phyloP scores from a whole-genome alignment of 2,113 vertebrate species.

The Pterocles burchelli region DNA sequence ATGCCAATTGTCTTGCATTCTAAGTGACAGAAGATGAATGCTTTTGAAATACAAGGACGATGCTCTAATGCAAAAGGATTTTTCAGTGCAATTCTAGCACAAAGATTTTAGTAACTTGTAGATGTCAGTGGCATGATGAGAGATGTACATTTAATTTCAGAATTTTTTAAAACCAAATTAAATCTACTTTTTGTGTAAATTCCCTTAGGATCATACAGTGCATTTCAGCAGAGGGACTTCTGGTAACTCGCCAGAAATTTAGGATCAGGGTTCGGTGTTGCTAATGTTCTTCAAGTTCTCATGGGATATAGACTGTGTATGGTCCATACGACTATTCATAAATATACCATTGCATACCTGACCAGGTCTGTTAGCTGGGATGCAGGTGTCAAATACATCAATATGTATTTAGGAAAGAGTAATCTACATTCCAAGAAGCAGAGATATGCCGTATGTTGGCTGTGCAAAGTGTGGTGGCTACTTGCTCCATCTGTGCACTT shows the following conservation, averaged over 20 bases:
- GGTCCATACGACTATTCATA: not conserved
- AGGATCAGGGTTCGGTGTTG: not conserved
- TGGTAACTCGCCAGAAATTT: not conserved
- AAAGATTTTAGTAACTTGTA: not conserved
- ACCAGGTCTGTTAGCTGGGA: not conserved
- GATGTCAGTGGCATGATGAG: not conserved
- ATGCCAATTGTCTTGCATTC: conserved; percentile 21
- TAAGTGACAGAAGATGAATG: not conserved
- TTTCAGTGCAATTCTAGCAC: not conserved
- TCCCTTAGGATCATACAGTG: not conserved
- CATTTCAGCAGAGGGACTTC: not conserved
- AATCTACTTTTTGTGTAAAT: not conserved
- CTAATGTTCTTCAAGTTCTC: not conserved
- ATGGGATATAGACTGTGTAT: not conserved
- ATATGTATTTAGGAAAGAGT: not conserved
- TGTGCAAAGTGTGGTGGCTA: not conserved
- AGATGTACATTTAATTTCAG: not conserved
- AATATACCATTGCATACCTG: not conserved
- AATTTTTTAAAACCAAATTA: not conserved
- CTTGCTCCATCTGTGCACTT: not conserved
- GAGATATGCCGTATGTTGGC: not conserved
- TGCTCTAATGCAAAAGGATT: not conserved
- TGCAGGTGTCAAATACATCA: not conserved
- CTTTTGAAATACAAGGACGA: not conserved
- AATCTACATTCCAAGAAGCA: not conserved